Percentiles rank a stretch among this genome's conserved stretches.
Evolutionary conservation across 2,113 vertebrate species (phyloP).

Genomic region (Bostrychus sinensis): DNA sequence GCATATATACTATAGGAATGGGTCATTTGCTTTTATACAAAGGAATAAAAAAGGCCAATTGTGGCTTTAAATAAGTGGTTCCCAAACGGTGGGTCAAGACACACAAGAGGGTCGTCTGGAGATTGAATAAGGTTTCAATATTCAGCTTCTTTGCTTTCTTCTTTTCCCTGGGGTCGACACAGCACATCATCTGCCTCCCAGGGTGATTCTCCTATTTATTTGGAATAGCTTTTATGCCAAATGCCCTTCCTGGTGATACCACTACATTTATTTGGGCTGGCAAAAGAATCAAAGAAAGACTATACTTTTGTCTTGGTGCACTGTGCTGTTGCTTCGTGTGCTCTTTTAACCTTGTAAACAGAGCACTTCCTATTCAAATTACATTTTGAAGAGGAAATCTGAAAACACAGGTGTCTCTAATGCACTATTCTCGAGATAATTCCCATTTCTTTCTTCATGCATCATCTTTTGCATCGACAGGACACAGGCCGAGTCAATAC

Average conservation of each 20-base stretch:
- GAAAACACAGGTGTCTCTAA: neutral
- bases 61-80: neutral
- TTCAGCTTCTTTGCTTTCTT: neutral
- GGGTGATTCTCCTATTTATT: neutral
- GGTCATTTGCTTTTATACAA: slow-evolving; percentile 21
- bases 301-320: neutral
- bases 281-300: too few species aligned
- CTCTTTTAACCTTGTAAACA: neutral
- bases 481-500: slow-evolving; percentile 28
- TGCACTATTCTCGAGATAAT: neutral
- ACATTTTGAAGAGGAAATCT: neutral
- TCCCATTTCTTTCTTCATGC: neutral
- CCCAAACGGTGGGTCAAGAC: neutral
- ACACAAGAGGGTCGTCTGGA: neutral
- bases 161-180: neutral
- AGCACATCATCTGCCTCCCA: neutral
- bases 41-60: slow-evolving; percentile 6
- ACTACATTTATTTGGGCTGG: too few species aligned
- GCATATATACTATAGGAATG: slow-evolving; percentile 7
- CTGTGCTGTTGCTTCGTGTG: too few species aligned
- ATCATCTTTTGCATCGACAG: neutral
- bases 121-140: neutral
- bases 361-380: neutral
- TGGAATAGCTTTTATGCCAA: too few species aligned
- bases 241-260: neutral